Conservation (phyloP, 2,888 invertebrate genomes). For the Cryptophagus acutangulus region DNA sequence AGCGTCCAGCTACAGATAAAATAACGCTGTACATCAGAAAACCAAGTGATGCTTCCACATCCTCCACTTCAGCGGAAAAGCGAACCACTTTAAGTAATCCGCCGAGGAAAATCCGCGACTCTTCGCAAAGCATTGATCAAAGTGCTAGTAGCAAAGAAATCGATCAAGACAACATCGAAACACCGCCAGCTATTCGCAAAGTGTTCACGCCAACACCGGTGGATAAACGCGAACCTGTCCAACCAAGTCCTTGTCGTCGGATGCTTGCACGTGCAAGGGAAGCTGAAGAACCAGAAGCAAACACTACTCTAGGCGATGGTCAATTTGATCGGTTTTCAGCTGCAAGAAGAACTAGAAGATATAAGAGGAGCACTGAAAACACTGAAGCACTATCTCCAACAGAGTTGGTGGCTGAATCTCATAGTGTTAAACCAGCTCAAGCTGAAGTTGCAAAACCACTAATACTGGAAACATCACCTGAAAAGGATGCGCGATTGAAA, state of each 20-base stretch:
- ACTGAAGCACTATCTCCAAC: slow-evolving; percentile 50
- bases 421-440: slow-evolving; percentile 44
- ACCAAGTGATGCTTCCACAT: slow-evolving; percentile 38
- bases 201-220: slow-evolving; percentile 61
- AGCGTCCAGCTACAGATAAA: slow-evolving; percentile 51
- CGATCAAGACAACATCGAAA: slow-evolving; percentile 87
- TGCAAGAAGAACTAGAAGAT: slow-evolving; percentile 74
- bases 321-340: slow-evolving; percentile 82
- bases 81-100: slow-evolving; percentile 5
- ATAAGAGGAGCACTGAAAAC: slow-evolving; percentile 63
- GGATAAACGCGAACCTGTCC: slow-evolving; percentile 48
- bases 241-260: slow-evolving; percentile 54
- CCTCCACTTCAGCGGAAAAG: slow-evolving; percentile 6
- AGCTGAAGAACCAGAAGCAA: slow-evolving; percentile 43
- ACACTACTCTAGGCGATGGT: slow-evolving; percentile 63
- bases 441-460: slow-evolving; percentile 40
- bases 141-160: slow-evolving; percentile 64
- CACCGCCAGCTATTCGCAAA: slow-evolving; percentile 75
- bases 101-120: slow-evolving; percentile 23
- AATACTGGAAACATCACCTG: slow-evolving; percentile 47
- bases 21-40: slow-evolving; percentile 58
- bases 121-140: slow-evolving; percentile 26
- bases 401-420: slow-evolving; percentile 51
- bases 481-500: slow-evolving; percentile 56
- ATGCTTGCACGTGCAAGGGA: slow-evolving; percentile 44